Percentiles rank a stretch among this genome's conserved stretches.
These are phyloP conservation scores for Platycheirus albimanus DNA, from an alignment of 2,888 invertebrate genomes.

Conservation along the genomic window DNA sequence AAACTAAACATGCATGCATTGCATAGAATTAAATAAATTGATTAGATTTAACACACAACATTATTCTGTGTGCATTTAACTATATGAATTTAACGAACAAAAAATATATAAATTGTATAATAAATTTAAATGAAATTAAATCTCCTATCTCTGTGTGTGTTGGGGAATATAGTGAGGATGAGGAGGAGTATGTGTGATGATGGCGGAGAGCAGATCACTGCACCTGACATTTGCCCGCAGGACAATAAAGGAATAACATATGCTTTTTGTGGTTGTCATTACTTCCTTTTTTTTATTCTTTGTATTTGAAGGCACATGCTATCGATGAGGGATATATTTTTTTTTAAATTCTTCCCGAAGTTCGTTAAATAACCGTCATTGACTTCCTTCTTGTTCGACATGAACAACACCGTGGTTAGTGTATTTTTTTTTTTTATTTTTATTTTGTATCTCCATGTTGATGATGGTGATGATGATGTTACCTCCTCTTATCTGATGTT, in stretches of 20 bases:
- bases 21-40: conserved; percentile 40
- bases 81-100: conserved; percentile 70
- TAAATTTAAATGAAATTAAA: conserved; percentile 6
- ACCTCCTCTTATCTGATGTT: conserved; percentile 57
- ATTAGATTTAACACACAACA: conserved; percentile 55
- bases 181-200: too few species aligned
- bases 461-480: conserved; percentile 65
- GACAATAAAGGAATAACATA: conserved; percentile 50
- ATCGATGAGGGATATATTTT: conserved; percentile 18
- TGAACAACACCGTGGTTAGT: conserved; percentile 45
- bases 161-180: too few species aligned
- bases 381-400: conserved; percentile 65
- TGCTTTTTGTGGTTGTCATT: conserved; percentile 57
- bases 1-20: conserved; percentile 1
- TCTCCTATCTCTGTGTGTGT: background rate
- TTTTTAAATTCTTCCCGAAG: conserved; percentile 53
- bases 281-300: conserved; percentile 24
- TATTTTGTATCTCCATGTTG: conserved; percentile 5
- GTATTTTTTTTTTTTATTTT: conserved; percentile 7
- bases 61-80: conserved; percentile 42
- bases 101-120: conserved; percentile 51
- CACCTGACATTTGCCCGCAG: conserved; percentile 32
- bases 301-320: conserved; percentile 58
- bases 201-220: conserved; percentile 20
- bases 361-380: conserved; percentile 73